phyloP scores from a whole-genome alignment of 2,113 vertebrate species.

The Mastomys natalensis region DNA sequence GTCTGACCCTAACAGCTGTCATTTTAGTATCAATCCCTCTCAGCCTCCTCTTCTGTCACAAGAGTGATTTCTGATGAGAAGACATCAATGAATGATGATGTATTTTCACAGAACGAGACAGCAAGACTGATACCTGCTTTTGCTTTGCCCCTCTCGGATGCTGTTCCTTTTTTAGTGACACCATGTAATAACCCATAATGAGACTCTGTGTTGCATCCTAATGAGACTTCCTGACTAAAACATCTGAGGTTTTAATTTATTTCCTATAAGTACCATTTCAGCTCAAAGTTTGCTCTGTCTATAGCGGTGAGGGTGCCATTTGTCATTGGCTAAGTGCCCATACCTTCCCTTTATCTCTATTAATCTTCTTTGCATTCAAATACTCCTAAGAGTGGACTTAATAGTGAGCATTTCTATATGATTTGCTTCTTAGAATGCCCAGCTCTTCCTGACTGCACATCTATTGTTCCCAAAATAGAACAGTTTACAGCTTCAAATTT shows the following conservation, averaged over 20 bases:
- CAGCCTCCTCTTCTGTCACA: conserved; percentile 47
- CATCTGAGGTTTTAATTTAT: conserved; percentile 79
- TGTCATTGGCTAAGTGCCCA: conserved; percentile 73
- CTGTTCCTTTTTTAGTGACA: conserved; percentile 72
- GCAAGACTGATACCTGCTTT: conserved; percentile 15
- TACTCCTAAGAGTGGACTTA: conserved; percentile 63
- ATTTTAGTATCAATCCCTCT: conserved; percentile 34
- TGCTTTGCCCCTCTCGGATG: conserved; percentile 60
- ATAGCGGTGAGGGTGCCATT: conserved; percentile 50
- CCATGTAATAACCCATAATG: conserved; percentile 77
- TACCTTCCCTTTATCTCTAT: conserved; percentile 66
- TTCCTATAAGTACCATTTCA: conserved; percentile 80
- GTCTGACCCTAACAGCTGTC: conserved; percentile 45
- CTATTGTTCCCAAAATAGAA: conserved; percentile 80
- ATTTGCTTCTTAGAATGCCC: conserved; percentile 59
- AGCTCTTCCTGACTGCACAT: conserved; percentile 66
- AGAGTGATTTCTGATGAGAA: conserved; percentile 21
- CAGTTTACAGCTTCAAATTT: conserved; percentile 74
- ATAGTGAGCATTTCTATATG: conserved; percentile 68
- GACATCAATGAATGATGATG: not conserved
- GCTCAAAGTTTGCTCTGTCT: conserved; percentile 74
- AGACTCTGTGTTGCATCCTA: conserved; percentile 72
- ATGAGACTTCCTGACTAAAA: conserved; percentile 81
- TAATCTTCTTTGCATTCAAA: conserved; percentile 65
- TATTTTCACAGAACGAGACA: conserved; percentile 44